Conservation (phyloP, 2,113 vertebrate species). For the Anthoscopus minutus region DNA sequence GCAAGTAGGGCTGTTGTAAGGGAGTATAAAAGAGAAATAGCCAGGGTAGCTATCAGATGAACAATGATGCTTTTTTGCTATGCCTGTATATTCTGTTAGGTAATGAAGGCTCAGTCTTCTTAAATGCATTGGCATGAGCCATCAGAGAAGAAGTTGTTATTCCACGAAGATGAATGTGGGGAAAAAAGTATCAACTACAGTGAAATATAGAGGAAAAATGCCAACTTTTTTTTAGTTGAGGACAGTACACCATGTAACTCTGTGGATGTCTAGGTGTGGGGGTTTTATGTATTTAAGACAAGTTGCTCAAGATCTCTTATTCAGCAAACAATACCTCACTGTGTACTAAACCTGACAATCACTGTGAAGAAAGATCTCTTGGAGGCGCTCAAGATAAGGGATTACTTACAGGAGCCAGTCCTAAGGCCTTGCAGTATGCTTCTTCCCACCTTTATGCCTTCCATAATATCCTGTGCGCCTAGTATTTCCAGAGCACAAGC, state of each 20-base stretch:
- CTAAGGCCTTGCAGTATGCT: not conserved
- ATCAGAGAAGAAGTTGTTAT: not conserved
- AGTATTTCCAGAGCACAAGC: not conserved
- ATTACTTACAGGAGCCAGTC: not conserved
- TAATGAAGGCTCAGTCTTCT: not conserved
- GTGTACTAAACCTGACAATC: not conserved
- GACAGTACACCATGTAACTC: not conserved
- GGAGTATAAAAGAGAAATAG: not conserved
- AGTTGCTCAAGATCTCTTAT: not conserved
- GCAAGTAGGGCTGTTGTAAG: not conserved
- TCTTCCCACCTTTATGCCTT: not conserved
- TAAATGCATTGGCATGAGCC: rapidly evolving
- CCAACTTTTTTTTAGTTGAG: not conserved
- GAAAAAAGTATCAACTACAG: not conserved
- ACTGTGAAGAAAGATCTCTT: not conserved
- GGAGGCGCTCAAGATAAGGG: not conserved
- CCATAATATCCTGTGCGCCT: not conserved
- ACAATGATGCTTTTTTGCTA: not conserved
- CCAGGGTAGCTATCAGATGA: not conserved
- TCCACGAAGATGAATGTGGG: not conserved
- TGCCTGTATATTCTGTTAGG: not conserved
- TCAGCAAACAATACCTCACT: not conserved
- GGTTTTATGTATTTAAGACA: not conserved
- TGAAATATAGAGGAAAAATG: not conserved
- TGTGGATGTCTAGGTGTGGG: not conserved